Percentiles rank a stretch among this genome's conserved stretches.
These are phyloP conservation scores for Drosophila repleta DNA, from an alignment of 1,140 invertebrate genomes.

Conservation along the genomic window DNA sequence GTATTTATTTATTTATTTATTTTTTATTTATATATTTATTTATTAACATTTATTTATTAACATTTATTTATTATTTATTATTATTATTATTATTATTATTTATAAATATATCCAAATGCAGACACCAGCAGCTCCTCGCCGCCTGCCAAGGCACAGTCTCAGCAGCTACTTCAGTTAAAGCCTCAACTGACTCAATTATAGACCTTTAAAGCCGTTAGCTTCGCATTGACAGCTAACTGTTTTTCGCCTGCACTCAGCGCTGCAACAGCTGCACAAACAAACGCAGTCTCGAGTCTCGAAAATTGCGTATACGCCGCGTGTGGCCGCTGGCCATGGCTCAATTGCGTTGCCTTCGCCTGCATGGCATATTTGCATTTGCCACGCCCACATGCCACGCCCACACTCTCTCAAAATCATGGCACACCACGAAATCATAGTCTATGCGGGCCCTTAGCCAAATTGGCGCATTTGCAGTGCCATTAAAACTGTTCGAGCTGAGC, in stretches of 20 bases:
- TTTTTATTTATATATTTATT: no score
- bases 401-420: background rate
- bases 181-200: background rate
- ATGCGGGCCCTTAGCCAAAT: conserved; percentile 1
- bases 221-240: conserved; percentile 4
- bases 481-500: conserved; percentile 11
- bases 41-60: no score
- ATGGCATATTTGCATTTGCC: conserved; percentile 11
- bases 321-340: conserved; percentile 45
- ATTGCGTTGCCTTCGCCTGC: background rate
- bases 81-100: no score
- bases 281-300: background rate
- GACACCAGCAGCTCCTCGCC: no score
- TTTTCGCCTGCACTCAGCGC: conserved; percentile 25
- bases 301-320: conserved; percentile 48
- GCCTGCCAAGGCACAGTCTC: no score
- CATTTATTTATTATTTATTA: no score
- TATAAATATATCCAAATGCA: no score
- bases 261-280: conserved; percentile 2
- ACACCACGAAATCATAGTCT: background rate
- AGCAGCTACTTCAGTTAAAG: background rate
- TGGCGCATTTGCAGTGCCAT: conserved; percentile 26
- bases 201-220: no score
- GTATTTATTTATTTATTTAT: no score
- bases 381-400: conserved; percentile 3